Conservation (phyloP, 2,797 vertebrate species). For the Coreius guichenoti region DNA sequence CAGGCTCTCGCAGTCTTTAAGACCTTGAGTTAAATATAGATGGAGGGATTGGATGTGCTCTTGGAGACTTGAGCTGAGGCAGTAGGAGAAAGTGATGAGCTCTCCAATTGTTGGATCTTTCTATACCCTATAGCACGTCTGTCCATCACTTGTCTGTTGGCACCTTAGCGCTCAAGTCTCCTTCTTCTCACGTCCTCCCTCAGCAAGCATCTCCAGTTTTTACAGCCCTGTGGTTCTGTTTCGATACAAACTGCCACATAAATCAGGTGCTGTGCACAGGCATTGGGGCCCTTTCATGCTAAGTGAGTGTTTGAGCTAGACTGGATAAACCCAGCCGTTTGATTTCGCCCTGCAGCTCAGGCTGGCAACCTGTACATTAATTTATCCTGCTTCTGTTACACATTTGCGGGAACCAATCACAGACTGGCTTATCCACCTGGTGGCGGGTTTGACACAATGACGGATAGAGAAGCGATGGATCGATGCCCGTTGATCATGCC, state of each 20-base stretch:
- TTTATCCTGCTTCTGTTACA: no score
- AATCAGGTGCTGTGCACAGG: constrained; percentile 50
- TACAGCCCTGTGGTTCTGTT: background rate
- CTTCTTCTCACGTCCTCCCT: constrained; percentile 38
- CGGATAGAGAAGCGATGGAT: no score
- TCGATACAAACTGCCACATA: constrained; percentile 48
- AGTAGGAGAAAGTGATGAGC: constrained; percentile 56
- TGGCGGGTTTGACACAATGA: no score
- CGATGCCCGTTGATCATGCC: no score
- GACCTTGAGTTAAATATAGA: constrained; percentile 69
- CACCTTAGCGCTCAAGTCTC: constrained; percentile 31
- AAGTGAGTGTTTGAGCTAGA: constrained; percentile 71
- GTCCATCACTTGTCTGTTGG: constrained; percentile 54
- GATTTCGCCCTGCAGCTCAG: no score
- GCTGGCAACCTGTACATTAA: no score
- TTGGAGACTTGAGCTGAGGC: constrained; percentile 47
- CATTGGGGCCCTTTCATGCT: constrained; percentile 53
- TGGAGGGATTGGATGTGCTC: constrained; percentile 57
- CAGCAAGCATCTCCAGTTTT: constrained; percentile 26
- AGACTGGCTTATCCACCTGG: no score
- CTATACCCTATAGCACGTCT: constrained; percentile 43
- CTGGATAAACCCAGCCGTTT: no score
- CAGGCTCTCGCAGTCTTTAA: constrained; percentile 55
- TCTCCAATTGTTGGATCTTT: constrained; percentile 39
- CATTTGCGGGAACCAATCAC: no score